Conservation (phyloP, 2,797 vertebrate species). For the Mus spretus region DNA sequence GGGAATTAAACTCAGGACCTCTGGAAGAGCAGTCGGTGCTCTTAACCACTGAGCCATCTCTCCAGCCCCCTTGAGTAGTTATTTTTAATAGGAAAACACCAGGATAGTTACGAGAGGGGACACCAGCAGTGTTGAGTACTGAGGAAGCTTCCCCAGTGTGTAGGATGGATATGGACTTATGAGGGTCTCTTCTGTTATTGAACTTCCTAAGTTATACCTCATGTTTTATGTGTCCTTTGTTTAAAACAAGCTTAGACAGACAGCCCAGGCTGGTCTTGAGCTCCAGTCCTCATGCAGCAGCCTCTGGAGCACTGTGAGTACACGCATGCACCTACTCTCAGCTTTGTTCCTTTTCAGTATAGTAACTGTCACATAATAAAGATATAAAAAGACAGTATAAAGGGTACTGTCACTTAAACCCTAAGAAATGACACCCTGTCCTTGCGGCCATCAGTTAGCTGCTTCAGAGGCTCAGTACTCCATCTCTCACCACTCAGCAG, state of each 20-base stretch:
- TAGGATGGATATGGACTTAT: background rate
- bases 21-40: background rate
- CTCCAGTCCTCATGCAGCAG: background rate
- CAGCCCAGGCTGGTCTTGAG: background rate
- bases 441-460: background rate
- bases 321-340: background rate
- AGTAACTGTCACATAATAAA: constrained; percentile 47
- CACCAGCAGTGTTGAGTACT: background rate
- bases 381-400: constrained; percentile 25
- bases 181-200: constrained; percentile 52
- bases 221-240: background rate
- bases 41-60: background rate
- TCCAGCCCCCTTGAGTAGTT: background rate
- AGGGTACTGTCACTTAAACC: constrained; percentile 36
- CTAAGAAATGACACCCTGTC: background rate
- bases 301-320: background rate
- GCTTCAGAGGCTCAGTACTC: constrained; percentile 31
- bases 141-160: background rate
- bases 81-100: constrained; percentile 12
- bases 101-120: background rate
- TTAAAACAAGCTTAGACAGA: background rate
- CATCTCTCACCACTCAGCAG: background rate
- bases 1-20: background rate
- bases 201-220: constrained; percentile 45
- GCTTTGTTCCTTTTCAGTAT: constrained; percentile 20